Conservation (phyloP, 2,888 invertebrate genomes). For the Boloria selene region DNA sequence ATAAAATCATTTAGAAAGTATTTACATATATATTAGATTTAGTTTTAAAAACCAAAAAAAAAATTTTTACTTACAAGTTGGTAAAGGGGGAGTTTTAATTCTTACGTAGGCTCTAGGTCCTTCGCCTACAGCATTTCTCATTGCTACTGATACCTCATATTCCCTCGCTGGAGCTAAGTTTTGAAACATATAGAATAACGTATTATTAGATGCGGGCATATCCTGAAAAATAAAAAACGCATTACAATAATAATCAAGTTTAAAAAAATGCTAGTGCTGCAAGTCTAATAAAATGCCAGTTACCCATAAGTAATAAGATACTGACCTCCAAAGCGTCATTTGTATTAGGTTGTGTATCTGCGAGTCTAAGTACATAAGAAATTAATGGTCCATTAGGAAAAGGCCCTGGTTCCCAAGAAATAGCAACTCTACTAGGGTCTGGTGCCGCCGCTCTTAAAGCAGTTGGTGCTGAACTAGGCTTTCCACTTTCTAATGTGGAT, state of each 20-base stretch:
- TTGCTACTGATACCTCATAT: slow-evolving; percentile 90
- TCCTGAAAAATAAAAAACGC: slow-evolving; percentile 79
- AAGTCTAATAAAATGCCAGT: slow-evolving; percentile 3
- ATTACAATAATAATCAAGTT: slow-evolving; percentile 7
- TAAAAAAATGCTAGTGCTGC: no score
- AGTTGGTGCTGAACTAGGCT: slow-evolving; percentile 89
- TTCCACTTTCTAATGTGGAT: slow-evolving; percentile 87
- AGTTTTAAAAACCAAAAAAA: not conserved
- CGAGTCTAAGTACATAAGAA: slow-evolving; percentile 90
- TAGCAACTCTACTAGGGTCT: slow-evolving; percentile 91
- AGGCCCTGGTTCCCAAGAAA: slow-evolving; percentile 94
- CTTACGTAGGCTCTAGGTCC: slow-evolving; percentile 86
- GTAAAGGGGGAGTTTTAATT: slow-evolving; percentile 86
- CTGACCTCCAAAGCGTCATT: slow-evolving; percentile 85
- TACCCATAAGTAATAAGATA: not conserved
- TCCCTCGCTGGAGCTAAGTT: slow-evolving; percentile 87
- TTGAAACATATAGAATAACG: slow-evolving; percentile 88
- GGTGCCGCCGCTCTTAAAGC: slow-evolving; percentile 89
- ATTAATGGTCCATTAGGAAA: slow-evolving; percentile 94
- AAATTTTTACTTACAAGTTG: slow-evolving; percentile 79
- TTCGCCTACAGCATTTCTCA: slow-evolving; percentile 90
- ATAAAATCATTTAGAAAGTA: no score
- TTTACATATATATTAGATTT: no score
- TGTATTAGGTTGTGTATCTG: slow-evolving; percentile 80
- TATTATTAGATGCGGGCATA: slow-evolving; percentile 87